Evolutionary conservation across 2,113 vertebrate genomes (phyloP), one percentile per base, ranked within the genome.

Genomic region (Cryptoleucopteryx plumbea): DNA sequence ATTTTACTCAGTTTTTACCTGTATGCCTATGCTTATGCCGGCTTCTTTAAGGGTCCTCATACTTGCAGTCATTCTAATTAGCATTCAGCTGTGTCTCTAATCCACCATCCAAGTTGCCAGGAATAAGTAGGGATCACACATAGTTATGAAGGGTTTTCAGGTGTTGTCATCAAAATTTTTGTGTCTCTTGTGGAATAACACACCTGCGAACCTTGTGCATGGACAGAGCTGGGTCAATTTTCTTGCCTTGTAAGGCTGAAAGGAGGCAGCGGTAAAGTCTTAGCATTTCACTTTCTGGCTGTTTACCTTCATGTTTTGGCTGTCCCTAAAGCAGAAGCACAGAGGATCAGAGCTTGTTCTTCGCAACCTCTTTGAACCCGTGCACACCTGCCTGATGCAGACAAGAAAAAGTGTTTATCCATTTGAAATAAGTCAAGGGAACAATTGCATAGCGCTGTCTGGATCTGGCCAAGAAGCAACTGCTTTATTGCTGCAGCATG

Each of bases 401-500:
- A 53, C 25, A 48, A 81, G 67, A 91, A 90, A 96, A 79, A 63
- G 27, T 67, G 31, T 77, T 90, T 91, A 84, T 52, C 62, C 65
- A 53, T 82, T 90, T 93, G 93, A 94, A 97, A 93, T 94, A 96
- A 97, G 56, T 92, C 63, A 92, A 38, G 79, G 59, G 84, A 96
- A 79, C 9, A 70, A 92, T 92, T 97, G 47, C 70, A 73, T 38
- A 90, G 52, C 82, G 81, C 74, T 90, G 88, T 9, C 82, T 96
- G 90, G 53, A 75, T 95, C 84, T 97, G 86, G 93, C 86, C 67
- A 31, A 86, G 90, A 95, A 96, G 75, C 62, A 96, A 91, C 80
- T 79, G 68, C 78, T 96, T 97, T 91, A 94, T 97, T 96, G 71
- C 90, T 97, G 77, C 67, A 96, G 68, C 53, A 91, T 97, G 91